Evolutionary conservation across 2,797 vertebrate genomes (phyloP).

Genomic region (Merluccius polli): DNA sequence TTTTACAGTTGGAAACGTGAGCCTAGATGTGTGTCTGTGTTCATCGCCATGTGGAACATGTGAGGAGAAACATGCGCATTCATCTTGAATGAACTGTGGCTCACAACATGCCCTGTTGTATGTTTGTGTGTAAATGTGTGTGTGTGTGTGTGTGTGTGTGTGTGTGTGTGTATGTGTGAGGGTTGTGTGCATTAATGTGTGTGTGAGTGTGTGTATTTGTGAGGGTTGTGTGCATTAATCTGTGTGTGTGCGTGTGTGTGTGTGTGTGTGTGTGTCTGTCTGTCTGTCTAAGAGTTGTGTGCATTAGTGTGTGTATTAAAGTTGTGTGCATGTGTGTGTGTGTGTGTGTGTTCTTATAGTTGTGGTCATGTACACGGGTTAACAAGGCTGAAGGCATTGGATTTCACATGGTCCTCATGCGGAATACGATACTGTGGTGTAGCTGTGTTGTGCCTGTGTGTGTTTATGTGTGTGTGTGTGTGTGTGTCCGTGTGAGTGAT

Average conservation of each 20-base stretch:
- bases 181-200: constrained; percentile 20
- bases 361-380: constrained; percentile 53
- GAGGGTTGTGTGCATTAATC: neutral
- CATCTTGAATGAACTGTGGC: constrained; percentile 34
- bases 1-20: constrained; percentile 31
- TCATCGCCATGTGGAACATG: constrained; percentile 24
- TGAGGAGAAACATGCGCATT: constrained; percentile 26
- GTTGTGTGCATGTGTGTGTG: constrained; percentile 6
- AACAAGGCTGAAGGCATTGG: constrained; percentile 45
- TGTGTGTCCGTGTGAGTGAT: constrained; percentile 48
- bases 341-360: constrained; percentile 12
- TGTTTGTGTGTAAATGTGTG: constrained; percentile 38
- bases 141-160: constrained; percentile 46
- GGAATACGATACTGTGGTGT: constrained; percentile 59
- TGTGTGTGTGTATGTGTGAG: constrained; percentile 26
- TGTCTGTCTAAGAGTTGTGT: constrained; percentile 44
- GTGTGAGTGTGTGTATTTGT: too few relatives aligned
- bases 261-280: constrained; percentile 39
- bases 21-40: constrained; percentile 12
- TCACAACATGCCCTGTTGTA: constrained; percentile 38
- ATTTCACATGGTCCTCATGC: constrained; percentile 51
- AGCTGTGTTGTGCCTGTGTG: constrained; percentile 30
- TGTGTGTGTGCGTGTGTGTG: constrained; percentile 37
- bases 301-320: neutral
- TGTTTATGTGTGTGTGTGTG: constrained; percentile 32